Conservation (phyloP, 2,113 vertebrate genomes). For the Sterrhoptilus dennistouni region DNA sequence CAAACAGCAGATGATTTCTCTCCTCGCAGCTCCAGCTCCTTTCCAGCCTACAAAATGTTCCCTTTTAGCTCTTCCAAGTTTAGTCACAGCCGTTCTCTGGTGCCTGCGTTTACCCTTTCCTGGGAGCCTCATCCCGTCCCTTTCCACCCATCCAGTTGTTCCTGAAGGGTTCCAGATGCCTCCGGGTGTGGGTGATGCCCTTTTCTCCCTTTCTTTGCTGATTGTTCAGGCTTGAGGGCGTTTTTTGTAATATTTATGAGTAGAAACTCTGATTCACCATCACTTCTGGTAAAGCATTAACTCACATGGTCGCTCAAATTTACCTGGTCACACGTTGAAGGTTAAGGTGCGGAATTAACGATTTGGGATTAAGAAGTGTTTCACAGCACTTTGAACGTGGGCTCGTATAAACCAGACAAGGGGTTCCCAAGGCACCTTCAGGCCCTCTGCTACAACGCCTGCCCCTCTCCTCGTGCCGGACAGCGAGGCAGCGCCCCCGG, state of each 20-base stretch:
- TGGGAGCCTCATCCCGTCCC: neutral
- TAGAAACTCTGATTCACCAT: neutral
- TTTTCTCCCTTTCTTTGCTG: neutral
- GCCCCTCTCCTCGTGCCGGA: neutral
- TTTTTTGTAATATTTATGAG: neutral
- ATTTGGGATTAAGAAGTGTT: neutral
- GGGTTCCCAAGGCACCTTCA: rapidly evolving
- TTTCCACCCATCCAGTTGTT: neutral
- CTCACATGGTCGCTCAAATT: no score
- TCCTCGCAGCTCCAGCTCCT: neutral
- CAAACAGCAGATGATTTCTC: neutral
- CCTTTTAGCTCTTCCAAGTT: neutral
- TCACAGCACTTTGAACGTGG: rapidly evolving
- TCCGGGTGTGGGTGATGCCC: rapidly evolving
- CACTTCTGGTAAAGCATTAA: rapidly evolving
- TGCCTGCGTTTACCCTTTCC: neutral
- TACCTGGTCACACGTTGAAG: rapidly evolving
- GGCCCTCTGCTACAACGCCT: rapidly evolving
- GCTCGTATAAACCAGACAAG: neutral
- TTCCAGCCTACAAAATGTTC: slow-evolving; percentile 26
- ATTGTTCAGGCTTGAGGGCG: neutral
- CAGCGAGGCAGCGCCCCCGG: no score
- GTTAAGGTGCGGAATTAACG: neutral
- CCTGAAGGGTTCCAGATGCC: neutral
- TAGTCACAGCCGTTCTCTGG: neutral